These are phyloP conservation scores for Pipa parva DNA, from an alignment of 2,113 vertebrate genomes.

Conservation along the genomic window DNA sequence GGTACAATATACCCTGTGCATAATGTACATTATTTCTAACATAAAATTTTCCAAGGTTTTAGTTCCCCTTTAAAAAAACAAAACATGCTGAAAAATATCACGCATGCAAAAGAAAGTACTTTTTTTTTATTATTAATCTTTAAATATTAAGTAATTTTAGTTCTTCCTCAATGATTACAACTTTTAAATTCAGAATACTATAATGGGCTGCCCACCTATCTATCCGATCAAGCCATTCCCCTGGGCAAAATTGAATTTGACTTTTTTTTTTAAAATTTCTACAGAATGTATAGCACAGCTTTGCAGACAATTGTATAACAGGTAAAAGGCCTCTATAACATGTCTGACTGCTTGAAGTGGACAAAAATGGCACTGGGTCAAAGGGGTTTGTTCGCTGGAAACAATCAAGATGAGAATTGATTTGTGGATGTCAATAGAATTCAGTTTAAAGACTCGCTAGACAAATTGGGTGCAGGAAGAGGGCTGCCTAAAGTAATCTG, in stretches of 20 bases:
- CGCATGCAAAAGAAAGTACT: too few relatives aligned
- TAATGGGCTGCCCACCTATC: neutral
- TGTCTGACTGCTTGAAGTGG: slow-evolving; percentile 50
- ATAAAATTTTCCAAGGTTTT: too few relatives aligned
- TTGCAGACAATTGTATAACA: slow-evolving; percentile 54
- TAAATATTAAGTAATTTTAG: too few relatives aligned
- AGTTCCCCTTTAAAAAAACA: too few relatives aligned
- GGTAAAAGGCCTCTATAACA: slow-evolving; percentile 8
- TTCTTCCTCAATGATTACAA: too few relatives aligned
- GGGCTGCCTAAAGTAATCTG: slow-evolving; percentile 54
- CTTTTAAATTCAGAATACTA: too few relatives aligned
- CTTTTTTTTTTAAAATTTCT: slow-evolving; percentile 1
- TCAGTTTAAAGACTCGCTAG: slow-evolving; percentile 48
- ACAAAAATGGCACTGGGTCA: slow-evolving; percentile 65
- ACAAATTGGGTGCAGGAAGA: slow-evolving; percentile 69
- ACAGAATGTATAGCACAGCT: neutral
- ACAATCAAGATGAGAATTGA: slow-evolving; percentile 80
- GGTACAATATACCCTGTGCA: too few relatives aligned
- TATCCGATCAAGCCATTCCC: neutral
- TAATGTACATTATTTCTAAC: too few relatives aligned
- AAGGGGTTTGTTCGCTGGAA: slow-evolving; percentile 73
- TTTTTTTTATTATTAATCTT: too few relatives aligned
- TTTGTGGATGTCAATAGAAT: slow-evolving; percentile 70
- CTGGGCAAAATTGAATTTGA: neutral
- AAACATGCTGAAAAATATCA: too few relatives aligned